Evolutionary conservation across 2,888 invertebrate genomes (phyloP).

Genomic region (Thysanoteuthis rhombus): DNA sequence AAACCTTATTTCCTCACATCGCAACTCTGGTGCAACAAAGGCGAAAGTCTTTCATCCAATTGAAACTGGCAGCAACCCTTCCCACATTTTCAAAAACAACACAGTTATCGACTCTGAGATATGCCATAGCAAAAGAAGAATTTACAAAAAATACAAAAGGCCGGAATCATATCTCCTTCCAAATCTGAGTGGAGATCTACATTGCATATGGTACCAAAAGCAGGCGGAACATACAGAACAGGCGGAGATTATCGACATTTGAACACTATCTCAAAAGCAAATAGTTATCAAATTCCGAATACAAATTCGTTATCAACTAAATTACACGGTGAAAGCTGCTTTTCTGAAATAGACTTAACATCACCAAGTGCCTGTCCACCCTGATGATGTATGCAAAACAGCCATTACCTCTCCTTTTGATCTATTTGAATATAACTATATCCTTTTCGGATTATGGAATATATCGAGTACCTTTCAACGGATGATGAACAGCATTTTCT

Average conservation of each 20-base stretch:
- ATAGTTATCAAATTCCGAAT: neutral
- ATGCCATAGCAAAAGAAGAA: too few relatives aligned
- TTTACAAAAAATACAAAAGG: too few relatives aligned
- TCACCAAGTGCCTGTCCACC: neutral
- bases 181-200: too few relatives aligned
- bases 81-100: too few relatives aligned
- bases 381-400: neutral
- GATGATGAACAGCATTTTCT: neutral
- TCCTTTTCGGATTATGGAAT: neutral
- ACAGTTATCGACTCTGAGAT: too few relatives aligned
- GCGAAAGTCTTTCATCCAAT: too few relatives aligned
- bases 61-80: too few relatives aligned
- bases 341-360: neutral
- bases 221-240: neutral
- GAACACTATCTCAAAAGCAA: neutral
- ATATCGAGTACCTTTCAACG: neutral
- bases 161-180: too few relatives aligned
- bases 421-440: neutral
- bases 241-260: neutral
- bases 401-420: neutral
- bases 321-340: neutral
- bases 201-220: neutral
- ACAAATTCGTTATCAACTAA: neutral
- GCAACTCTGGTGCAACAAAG: too few relatives aligned
- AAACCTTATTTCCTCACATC: too few relatives aligned